Percentiles rank a stretch among this genome's conserved stretches.
These are phyloP conservation scores for Metalampra italica DNA, from an alignment of 2,888 invertebrate species.

Conservation along the genomic window DNA sequence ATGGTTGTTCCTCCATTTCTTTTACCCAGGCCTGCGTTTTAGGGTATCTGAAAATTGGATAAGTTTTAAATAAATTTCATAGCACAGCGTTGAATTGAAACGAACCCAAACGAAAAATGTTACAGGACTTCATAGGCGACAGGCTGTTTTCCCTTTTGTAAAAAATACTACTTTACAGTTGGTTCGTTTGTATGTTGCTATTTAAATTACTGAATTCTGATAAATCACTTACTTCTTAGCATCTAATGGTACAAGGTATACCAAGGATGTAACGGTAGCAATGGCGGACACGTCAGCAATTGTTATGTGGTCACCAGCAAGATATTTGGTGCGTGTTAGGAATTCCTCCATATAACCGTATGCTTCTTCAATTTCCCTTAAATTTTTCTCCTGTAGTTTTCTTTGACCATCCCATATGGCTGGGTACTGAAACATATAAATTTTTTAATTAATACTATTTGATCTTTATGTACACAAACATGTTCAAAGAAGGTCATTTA, in stretches of 20 bases:
- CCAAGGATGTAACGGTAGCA: constrained; percentile 37
- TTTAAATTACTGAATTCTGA: neutral
- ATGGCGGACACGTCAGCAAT: constrained; percentile 71
- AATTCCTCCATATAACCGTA: constrained; percentile 55
- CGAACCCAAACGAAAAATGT: neutral
- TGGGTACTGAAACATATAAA: constrained; percentile 10
- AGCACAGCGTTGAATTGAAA: neutral
- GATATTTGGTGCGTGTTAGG: constrained; percentile 52
- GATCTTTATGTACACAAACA: no score
- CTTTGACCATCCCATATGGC: constrained; percentile 32
- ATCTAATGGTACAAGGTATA: constrained; percentile 39
- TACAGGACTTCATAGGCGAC: no score
- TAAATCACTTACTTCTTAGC: constrained; percentile 26
- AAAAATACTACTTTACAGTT: no score
- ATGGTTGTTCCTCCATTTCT: constrained; percentile 37
- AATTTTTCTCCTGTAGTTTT: constrained; percentile 33
- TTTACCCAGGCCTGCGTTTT: constrained; percentile 45
- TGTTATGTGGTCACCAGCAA: constrained; percentile 60
- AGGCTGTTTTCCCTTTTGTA: no score
- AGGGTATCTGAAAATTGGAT: constrained; percentile 35
- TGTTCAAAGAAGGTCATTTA: no score
- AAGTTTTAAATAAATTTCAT: neutral
- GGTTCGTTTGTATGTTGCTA: no score
- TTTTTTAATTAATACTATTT: no score
- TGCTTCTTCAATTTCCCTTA: constrained; percentile 43